Evolutionary conservation across 2,888 invertebrate genomes (phyloP), one percentile per base, ranked within the genome.

Genomic region (Dynastes maya): DNA sequence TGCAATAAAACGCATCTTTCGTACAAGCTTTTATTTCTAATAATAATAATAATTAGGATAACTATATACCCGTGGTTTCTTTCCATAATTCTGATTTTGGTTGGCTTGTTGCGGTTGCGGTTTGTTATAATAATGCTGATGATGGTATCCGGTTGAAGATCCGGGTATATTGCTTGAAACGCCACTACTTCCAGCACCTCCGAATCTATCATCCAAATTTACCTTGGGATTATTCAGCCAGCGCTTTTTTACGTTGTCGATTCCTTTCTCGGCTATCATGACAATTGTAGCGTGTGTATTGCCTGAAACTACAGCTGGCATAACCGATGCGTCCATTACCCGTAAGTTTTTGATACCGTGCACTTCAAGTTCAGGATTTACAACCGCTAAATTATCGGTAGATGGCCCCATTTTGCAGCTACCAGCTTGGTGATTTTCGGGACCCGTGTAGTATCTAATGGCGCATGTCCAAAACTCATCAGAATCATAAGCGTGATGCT

Each of bases 351-450:
- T 87, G 68, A 94, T 89, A 0, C 94, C 94, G 82, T 92, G 89
- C 0, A 94, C 93, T 82, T 87, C 90, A 0, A 95, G 89, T 86
- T 92, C 91, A 79, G 92, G 90, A 86, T 95, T 93, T 0, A 95
- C 95, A 0, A 95, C 95, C 0, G 95, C 94, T 90, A 93, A 90
- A 0, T 92, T 92, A 86, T 96, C 95, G 0, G 89, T 89, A 0
- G 86, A 83, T 0, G 95, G 93, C 0, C 95, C 96, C 95, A 96
- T 96, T 90, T 95, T 95, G 86, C 94, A 95, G 0, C 95, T 94
- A 8, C 95, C 95, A 0, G 93, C 94, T 87, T 95, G 95, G 87
- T 96, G 96, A 87, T 96, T 95, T 88, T 95, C 95, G 0, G 95
- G 94, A 0, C 94, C 95, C 0, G 95, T 95, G 76, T 93, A 90